Evolutionary conservation across 2,888 invertebrate species (phyloP), one percentile per base, ranked within the genome.

Genomic region (Crepidodera aurea): DNA sequence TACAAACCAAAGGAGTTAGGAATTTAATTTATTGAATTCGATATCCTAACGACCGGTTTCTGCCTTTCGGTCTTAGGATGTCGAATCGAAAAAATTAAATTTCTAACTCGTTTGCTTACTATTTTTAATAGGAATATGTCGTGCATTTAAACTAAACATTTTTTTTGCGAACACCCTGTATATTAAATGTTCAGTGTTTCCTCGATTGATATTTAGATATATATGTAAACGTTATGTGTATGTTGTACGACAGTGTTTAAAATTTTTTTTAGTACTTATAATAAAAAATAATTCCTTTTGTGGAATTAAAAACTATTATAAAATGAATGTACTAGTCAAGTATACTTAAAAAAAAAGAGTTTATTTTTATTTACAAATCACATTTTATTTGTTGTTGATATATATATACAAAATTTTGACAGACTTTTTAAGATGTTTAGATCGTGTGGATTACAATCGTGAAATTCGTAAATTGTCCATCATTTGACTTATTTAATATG

Each of bases 311-410:
- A 51, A 39, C 27, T 44, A 51, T 50, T 29, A 51, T 57, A 57
- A 61, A 67, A 64, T 71, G 64, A 67, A 70, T 70, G 70, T 72
- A 69, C 72, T 72, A 72, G 72, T 72, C 72, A 72, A 58, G 62
- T 66, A 72, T 72, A 72, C 71, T 72, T 72, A 72, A 67, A 69
- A 71, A n/a, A n/a, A 70, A 57, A 54, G 29, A 42, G 27, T 44
- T 48, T 48, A 61, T 54, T 63, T 65, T 64, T 60, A 68, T 69
- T 68, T 68, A 70, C 65, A 68, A 68, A 69, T 69, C 66, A 71
- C 66, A 67, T 65, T 67, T 67, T 63, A 54, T 57, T 58, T 60
- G 48, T 56, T 50, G 19, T 57, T 56, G 48, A 32, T 55, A 60
- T 53, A 60, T 64, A 65, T 60, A 58, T 44, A 40, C 12, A 55